Conservation (phyloP, 2,888 invertebrate species). For the Mesorhabditis spiculigera region DNA sequence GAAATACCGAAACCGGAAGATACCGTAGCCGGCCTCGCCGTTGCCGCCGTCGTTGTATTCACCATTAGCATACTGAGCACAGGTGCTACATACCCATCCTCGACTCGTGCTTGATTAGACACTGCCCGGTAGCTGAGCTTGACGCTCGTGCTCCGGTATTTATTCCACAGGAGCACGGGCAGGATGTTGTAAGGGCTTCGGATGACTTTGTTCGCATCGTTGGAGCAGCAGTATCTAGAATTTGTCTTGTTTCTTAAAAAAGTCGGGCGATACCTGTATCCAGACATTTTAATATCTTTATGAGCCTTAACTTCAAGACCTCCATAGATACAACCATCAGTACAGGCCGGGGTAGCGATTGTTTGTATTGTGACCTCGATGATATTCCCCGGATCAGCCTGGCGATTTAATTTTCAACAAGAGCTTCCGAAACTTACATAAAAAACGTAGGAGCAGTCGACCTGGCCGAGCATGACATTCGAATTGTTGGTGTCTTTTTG, state of each 20-base stretch:
- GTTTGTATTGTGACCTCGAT: slow-evolving; percentile 36
- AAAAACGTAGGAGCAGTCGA: slow-evolving; percentile 28
- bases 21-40: too few relatives aligned
- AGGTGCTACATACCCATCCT: too few relatives aligned
- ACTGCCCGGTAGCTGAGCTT: neutral
- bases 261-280: slow-evolving; percentile 26
- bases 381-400: slow-evolving; percentile 28
- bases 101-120: too few relatives aligned
- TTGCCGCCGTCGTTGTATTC: too few relatives aligned
- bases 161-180: neutral
- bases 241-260: neutral
- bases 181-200: neutral
- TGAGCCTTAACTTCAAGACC: slow-evolving; percentile 47
- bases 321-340: slow-evolving; percentile 48
- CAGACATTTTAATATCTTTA: slow-evolving; percentile 31
- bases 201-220: neutral
- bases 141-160: neutral
- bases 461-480: slow-evolving; percentile 14
- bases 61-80: too few relatives aligned
- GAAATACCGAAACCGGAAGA: too few relatives aligned
- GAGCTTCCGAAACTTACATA: slow-evolving; percentile 7
- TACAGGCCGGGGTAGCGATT: slow-evolving; percentile 29
- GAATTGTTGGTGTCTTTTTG: slow-evolving; percentile 17
- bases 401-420: neutral
- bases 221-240: neutral